Percentiles rank a stretch among this genome's conserved stretches.
Evolutionary conservation across 1,140 invertebrate genomes (phyloP).

Genomic region (Euwallacea fornicatus): DNA sequence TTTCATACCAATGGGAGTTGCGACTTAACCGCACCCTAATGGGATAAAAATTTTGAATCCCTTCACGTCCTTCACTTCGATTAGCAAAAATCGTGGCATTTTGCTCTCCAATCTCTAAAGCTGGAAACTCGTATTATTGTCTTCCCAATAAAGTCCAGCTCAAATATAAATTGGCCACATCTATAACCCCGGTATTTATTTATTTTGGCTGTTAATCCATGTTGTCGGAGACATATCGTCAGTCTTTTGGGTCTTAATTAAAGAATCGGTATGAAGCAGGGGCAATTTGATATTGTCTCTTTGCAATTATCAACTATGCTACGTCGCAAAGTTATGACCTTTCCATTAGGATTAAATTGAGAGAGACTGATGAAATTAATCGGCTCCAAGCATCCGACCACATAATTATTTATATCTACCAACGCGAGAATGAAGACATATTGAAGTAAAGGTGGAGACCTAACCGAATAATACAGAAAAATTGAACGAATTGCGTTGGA

Average conservation of each 20-base stretch:
- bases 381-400: constrained; percentile 9
- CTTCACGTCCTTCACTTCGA: no score
- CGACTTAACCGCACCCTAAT: no score
- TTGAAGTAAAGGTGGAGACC: constrained; percentile 7
- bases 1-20: no score
- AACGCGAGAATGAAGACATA: constrained; percentile 21
- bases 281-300: neutral
- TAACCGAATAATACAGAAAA: constrained; percentile 35
- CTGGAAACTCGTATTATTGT: neutral
- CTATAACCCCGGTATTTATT: constrained; percentile 31
- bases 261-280: constrained; percentile 10
- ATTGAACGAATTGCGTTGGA: constrained; percentile 28
- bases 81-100: neutral
- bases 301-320: neutral
- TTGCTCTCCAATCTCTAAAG: neutral
- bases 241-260: constrained; percentile 29
- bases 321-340: no score
- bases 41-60: no score
- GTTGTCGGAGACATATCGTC: constrained; percentile 27
- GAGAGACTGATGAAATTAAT: neutral
- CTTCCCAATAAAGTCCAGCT: constrained; percentile 21
- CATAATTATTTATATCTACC: constrained; percentile 25
- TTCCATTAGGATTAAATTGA: no score
- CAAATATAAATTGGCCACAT: constrained; percentile 33
- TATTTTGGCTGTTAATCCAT: constrained; percentile 34